Base-by-base conservation (phyloP, 2,113 vertebrate genomes). In the Neogale vison region DNA sequence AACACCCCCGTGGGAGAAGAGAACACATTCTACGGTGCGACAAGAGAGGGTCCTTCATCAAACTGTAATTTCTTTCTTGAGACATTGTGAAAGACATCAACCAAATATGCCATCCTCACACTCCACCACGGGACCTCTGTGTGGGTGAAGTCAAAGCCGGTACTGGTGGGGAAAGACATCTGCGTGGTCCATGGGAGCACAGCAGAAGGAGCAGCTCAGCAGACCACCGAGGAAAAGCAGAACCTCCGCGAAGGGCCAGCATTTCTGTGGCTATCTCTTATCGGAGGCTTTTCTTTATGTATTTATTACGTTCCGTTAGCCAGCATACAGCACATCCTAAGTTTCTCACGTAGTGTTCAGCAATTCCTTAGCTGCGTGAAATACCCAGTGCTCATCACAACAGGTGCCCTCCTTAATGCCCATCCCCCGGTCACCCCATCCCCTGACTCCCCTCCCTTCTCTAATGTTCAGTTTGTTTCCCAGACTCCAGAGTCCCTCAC, bases 1-100 rank as follows among this genome's bases (percentile, higher is more conserved):
- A 99, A 98, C n/a, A 98, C 96, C 2, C 98, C 99, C 99, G 96
- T 55, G 24, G 74, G 92, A 76, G 31, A 96, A 81, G 31, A 85
- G 45, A 90, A 84, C 21, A 63, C 13, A 91, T 34, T 26, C 39
- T 26, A 29, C 20, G 47, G 6, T 42, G 65, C 83, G 77, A 52
- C 17, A 15, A 84, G 36, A 17, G 20, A 0, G 18, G 23, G 72
- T 79, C 79, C 63, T 69, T 71, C 72, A 86, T 8, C 31, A 81
- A 76, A 85, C 4, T 4, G 31, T 23, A 24, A 50, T 15, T 74
- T 63, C 47, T 67, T 52, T 61, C 57, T 50, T 76, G 17, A 39
- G 45, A 67, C 7, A 1, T 81, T n/a, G 55, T 52, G 31, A 42
- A 2, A 63, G 24, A 52, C 83, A 57, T 21, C 21, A 18, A 55